phyloP scores from a whole-genome alignment of 2,888 invertebrate species.

The Limnephilus rhombicus region DNA sequence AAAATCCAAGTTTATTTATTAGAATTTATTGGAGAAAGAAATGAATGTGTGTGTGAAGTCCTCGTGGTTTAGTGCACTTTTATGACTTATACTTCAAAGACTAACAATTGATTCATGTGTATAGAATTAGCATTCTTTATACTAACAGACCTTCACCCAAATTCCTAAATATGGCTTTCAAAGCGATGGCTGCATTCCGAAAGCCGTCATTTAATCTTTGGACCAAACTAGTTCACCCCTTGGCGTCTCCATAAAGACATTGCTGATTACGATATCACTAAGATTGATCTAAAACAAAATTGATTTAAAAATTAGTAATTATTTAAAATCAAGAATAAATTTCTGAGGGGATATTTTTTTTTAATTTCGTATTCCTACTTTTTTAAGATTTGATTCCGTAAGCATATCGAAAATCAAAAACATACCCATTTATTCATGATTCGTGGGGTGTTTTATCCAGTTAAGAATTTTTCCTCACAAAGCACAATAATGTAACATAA shows the following conservation, averaged over 20 bases:
- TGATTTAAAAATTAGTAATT: no score
- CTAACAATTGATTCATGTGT: not conserved
- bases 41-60: no score
- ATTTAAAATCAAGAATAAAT: no score
- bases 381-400: not conserved
- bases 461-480: no score
- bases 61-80: no score
- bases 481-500: no score
- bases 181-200: not conserved
- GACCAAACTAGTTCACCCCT: not conserved
- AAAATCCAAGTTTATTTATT: not conserved
- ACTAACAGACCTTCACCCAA: not conserved
- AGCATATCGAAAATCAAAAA: not conserved
- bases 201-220: not conserved
- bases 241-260: not conserved
- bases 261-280: not conserved
- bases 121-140: not conserved
- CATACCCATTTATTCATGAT: not conserved
- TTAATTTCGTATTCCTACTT: not conserved
- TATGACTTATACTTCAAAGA: not conserved
- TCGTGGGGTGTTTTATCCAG: not conserved
- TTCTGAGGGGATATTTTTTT: not conserved
- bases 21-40: not conserved
- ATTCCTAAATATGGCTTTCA: not conserved
- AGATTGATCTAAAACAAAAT: not conserved